Evolutionary conservation across 2,113 vertebrate species (phyloP).

Genomic region (Periophthalmodon schlosseri): DNA sequence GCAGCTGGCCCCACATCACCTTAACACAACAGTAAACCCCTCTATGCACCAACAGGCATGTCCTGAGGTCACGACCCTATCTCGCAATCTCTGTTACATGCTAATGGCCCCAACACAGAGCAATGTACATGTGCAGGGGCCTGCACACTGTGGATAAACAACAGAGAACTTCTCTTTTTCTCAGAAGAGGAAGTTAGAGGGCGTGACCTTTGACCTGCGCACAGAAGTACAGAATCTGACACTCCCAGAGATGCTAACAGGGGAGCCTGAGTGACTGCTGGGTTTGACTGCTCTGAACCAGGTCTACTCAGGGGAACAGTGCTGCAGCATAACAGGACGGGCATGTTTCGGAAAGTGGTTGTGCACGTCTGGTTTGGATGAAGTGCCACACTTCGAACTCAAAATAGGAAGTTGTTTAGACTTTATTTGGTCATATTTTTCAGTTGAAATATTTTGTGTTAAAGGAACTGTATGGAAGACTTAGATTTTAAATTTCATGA

Average conservation of each 20-base stretch:
- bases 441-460: no score
- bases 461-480: no score
- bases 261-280: conserved; percentile 33
- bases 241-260: conserved; percentile 19
- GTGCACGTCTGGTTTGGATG: no score
- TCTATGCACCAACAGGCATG: conserved; percentile 1
- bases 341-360: neutral
- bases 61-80: conserved; percentile 11
- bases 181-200: conserved; percentile 35
- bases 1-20: conserved; percentile 10
- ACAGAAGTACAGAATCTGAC: neutral
- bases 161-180: conserved; percentile 27
- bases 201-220: neutral
- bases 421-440: no score
- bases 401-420: no score
- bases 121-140: conserved; percentile 12
- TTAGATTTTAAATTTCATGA: no score
- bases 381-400: no score
- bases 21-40: neutral
- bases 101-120: conserved; percentile 6
- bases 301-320: conserved; percentile 5
- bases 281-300: conserved; percentile 21
- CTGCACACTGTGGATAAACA: conserved; percentile 22
- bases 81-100: conserved; percentile 1
- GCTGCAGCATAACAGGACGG: neutral